These are phyloP conservation scores for Onychostruthus taczanowskii DNA, from an alignment of 2,113 vertebrate genomes.

Conservation along the genomic window DNA sequence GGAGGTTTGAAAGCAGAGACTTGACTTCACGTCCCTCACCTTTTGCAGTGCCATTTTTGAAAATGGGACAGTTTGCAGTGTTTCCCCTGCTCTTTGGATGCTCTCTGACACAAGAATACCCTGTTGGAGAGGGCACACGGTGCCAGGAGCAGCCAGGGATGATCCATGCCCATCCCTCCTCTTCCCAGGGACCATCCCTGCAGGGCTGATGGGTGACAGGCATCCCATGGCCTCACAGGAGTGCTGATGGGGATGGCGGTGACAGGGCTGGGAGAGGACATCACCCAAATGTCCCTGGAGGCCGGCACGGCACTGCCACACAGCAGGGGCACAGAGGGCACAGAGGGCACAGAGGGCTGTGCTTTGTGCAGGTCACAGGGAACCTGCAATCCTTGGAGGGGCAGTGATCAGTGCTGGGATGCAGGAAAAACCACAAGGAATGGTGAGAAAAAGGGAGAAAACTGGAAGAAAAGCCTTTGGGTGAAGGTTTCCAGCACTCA, in stretches of 20 bases:
- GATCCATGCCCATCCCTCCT: not conserved
- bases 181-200: not conserved
- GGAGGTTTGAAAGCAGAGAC: not conserved
- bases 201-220: not conserved
- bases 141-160: not conserved
- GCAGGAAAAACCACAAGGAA: not conserved
- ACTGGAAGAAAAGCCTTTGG: not conserved
- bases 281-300: not conserved
- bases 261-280: not conserved
- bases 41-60: not conserved
- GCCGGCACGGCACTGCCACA: not conserved
- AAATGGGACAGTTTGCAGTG: rapidly evolving
- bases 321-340: no score
- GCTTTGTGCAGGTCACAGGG: not conserved
- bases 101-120: not conserved
- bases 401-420: not conserved
- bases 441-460: not conserved
- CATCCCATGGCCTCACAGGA: not conserved
- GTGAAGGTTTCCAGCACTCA: not conserved
- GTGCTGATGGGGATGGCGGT: rapidly evolving
- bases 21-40: not conserved
- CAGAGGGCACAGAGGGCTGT: not conserved
- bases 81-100: not conserved
- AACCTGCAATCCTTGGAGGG: not conserved
- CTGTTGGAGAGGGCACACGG: rapidly evolving